Percentiles rank a stretch among this genome's conserved stretches.
phyloP scores from a whole-genome alignment of 2,113 vertebrate genomes.

The Arothron firmamentum region DNA sequence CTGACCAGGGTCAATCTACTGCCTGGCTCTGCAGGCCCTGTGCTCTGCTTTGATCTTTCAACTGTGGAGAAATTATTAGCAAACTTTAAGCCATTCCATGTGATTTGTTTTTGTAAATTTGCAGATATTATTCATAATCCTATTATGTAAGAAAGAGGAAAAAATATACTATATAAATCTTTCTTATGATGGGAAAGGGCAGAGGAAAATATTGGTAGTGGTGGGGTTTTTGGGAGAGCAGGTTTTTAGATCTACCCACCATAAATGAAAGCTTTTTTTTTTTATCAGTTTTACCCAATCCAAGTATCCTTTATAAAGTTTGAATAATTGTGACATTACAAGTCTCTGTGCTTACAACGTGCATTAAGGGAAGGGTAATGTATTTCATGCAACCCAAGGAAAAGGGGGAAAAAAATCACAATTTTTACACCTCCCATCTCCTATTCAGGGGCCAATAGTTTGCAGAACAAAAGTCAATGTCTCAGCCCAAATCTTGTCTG shows the following conservation, averaged over 20 bases:
- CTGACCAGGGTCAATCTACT: slow-evolving; percentile 92
- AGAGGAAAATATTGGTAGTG: slow-evolving; percentile 82
- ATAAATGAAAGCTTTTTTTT: slow-evolving; percentile 74
- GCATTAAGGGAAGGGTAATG: slow-evolving; percentile 84
- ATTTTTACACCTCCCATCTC: slow-evolving; percentile 91
- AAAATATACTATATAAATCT: slow-evolving; percentile 87
- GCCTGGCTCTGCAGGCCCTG: slow-evolving; percentile 83
- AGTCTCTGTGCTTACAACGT: slow-evolving; percentile 79
- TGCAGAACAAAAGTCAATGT: slow-evolving; percentile 98
- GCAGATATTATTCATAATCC: slow-evolving; percentile 99
- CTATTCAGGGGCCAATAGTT: slow-evolving; percentile 88
- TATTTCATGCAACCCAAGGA: slow-evolving; percentile 82
- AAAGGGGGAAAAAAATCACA: slow-evolving; percentile 80
- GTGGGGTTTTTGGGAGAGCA: slow-evolving; percentile 86
- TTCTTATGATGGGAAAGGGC: slow-evolving; percentile 87
- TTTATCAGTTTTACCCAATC: slow-evolving; percentile 73
- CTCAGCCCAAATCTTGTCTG: slow-evolving; percentile 98
- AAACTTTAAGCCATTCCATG: slow-evolving; percentile 98
- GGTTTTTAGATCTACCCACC: slow-evolving; percentile 82
- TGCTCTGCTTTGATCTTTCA: slow-evolving; percentile 94
- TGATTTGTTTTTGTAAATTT: slow-evolving; percentile 99
- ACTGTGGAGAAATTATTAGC: slow-evolving; percentile 98
- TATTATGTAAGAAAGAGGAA: slow-evolving; percentile 90
- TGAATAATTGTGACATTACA: slow-evolving; percentile 89
- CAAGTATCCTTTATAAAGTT: slow-evolving; percentile 79